phyloP scores from a whole-genome alignment of 2,888 invertebrate species.

The Pterostichus madidus region DNA sequence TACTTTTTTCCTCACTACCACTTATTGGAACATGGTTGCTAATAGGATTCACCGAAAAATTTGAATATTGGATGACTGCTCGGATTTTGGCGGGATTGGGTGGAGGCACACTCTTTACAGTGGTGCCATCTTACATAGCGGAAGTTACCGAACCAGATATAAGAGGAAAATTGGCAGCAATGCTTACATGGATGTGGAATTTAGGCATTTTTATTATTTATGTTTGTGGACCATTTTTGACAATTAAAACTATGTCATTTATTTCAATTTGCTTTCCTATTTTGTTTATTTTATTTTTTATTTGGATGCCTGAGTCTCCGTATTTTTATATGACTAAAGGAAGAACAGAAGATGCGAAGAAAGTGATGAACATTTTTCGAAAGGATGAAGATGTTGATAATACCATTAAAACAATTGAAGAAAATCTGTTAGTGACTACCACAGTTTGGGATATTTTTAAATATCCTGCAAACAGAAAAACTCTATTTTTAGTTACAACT shows the following conservation, averaged over 20 bases:
- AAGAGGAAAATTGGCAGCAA: constrained; percentile 80
- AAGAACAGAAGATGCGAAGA: constrained; percentile 72
- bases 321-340: constrained; percentile 77
- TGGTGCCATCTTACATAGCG: constrained; percentile 81
- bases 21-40: constrained; percentile 83
- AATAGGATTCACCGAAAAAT: constrained; percentile 80
- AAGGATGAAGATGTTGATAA: constrained; percentile 74
- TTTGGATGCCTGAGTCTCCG: constrained; percentile 82
- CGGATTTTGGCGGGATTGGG: constrained; percentile 82
- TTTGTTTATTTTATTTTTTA: constrained; percentile 76
- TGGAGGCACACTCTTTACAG: constrained; percentile 75
- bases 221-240: constrained; percentile 76
- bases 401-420: constrained; percentile 77
- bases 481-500: constrained; percentile 3
- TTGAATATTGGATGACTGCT: constrained; percentile 79
- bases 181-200: constrained; percentile 80
- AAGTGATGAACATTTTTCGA: not conserved
- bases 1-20: constrained; percentile 82
- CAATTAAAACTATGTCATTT: constrained; percentile 78
- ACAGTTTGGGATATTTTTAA: constrained; percentile 35
- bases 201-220: constrained; percentile 79
- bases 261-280: constrained; percentile 77
- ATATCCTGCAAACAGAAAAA: constrained; percentile 16
- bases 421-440: constrained; percentile 69
- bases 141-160: constrained; percentile 81